Conservation (phyloP, 2,888 invertebrate species). For the Metellina segmentata region DNA sequence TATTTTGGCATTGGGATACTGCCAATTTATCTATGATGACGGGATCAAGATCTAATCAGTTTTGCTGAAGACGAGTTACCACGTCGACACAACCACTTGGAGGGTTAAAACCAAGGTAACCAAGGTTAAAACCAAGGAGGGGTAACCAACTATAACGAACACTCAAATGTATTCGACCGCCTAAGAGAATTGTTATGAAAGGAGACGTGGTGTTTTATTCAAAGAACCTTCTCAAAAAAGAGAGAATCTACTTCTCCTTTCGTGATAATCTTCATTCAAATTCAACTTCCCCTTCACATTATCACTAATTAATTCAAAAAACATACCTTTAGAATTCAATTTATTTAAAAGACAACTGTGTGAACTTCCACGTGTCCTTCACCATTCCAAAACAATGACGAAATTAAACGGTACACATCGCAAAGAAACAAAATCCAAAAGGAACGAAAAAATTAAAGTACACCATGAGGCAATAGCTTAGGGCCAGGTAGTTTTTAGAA, state of each 20-base stretch:
- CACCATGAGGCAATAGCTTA: not conserved
- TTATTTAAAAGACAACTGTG: conserved; percentile 3
- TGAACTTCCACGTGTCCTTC: conserved; percentile 19
- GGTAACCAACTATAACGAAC: too few relatives aligned
- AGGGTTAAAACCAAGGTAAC: too few relatives aligned
- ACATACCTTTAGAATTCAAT: not conserved
- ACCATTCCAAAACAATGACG: conserved; percentile 32
- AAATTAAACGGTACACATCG: not conserved
- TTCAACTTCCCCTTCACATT: not conserved
- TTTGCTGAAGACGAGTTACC: too few relatives aligned
- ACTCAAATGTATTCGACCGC: too few relatives aligned
- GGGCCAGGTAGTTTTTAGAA: not conserved
- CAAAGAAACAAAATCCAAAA: conserved; percentile 2
- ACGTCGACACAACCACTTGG: too few relatives aligned
- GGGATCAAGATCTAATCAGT: too few relatives aligned
- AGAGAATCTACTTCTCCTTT: not conserved
- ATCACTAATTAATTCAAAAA: not conserved
- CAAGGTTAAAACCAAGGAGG: too few relatives aligned
- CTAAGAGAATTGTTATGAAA: too few relatives aligned
- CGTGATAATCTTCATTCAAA: not conserved
- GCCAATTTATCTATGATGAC: too few relatives aligned
- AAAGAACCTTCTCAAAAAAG: too few relatives aligned
- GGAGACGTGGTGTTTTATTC: too few relatives aligned
- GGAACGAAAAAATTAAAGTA: not conserved
- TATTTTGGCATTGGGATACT: too few relatives aligned